These are phyloP conservation scores for Atethmia centrago DNA, from an alignment of 2,888 invertebrate genomes.

Conservation along the genomic window DNA sequence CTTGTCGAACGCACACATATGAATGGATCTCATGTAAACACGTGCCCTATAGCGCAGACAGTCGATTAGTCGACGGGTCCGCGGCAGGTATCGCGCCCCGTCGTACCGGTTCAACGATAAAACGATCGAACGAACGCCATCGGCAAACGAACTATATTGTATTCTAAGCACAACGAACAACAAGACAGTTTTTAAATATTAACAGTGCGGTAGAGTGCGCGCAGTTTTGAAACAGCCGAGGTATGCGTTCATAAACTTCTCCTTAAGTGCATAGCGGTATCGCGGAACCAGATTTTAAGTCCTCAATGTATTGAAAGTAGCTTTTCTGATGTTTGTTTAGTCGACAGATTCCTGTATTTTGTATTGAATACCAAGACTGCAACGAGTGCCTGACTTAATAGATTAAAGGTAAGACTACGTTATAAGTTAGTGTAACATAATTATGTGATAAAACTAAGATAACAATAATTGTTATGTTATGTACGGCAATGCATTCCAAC, in stretches of 20 bases:
- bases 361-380: conserved; percentile 62
- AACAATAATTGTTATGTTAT: conserved; percentile 4
- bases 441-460: conserved; percentile 23
- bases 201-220: conserved; percentile 66
- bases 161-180: conserved; percentile 66
- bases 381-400: conserved; percentile 64
- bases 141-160: conserved; percentile 77
- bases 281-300: conserved; percentile 82
- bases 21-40: conserved; percentile 71
- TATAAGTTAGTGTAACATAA: conserved; percentile 5
- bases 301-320: conserved; percentile 75
- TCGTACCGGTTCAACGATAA: conserved; percentile 84
- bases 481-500: conserved; percentile 42
- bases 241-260: conserved; percentile 68
- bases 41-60: conserved; percentile 73
- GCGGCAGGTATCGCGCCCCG: conserved; percentile 82
- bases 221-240: conserved; percentile 66
- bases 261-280: conserved; percentile 83
- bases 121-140: conserved; percentile 88
- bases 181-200: conserved; percentile 64
- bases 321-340: conserved; percentile 76
- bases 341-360: conserved; percentile 54
- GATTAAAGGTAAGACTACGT: conserved; percentile 67
- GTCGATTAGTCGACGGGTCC: conserved; percentile 80
- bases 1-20: conserved; percentile 77